Evolutionary conservation across 92 coral and sea anemone genomes (phyloP).

Genomic region (Palythoa grandiflora): DNA sequence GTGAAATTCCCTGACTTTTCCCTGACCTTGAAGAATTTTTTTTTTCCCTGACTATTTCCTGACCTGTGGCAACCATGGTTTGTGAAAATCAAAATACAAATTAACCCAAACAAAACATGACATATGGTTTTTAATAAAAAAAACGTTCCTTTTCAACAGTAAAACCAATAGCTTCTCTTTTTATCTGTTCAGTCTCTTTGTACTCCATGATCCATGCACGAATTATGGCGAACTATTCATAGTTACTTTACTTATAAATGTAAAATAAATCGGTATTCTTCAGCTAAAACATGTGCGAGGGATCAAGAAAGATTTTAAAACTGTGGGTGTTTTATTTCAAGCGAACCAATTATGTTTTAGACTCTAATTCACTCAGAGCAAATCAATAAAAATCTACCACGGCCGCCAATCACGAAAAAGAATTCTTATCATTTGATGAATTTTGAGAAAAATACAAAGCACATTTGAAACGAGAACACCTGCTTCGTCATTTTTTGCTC

Average conservation of each 20-base stretch:
- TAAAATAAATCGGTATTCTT: background rate
- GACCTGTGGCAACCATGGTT: too few species aligned
- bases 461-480: constrained; percentile 30
- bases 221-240: background rate
- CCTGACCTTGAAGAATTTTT: too few species aligned
- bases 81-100: constrained; percentile 12
- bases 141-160: background rate
- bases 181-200: constrained; percentile 1
- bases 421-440: constrained; percentile 40
- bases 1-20: too few species aligned
- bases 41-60: too few species aligned
- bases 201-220: background rate
- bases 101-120: background rate
- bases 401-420: constrained; percentile 33
- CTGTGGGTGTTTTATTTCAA: constrained; percentile 6
- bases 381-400: background rate
- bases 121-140: background rate
- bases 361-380: background rate
- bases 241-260: background rate
- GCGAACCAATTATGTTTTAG: constrained; percentile 26
- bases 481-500: background rate
- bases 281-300: constrained; percentile 3
- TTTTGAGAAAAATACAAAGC: constrained; percentile 7
- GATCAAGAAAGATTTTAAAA: background rate
- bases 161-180: background rate